A percentile compares a stretch with the other conserved stretches of the same genome.
Evolutionary conservation across 2,797 vertebrate genomes (phyloP).

Genomic region (Aldrovandia affinis): DNA sequence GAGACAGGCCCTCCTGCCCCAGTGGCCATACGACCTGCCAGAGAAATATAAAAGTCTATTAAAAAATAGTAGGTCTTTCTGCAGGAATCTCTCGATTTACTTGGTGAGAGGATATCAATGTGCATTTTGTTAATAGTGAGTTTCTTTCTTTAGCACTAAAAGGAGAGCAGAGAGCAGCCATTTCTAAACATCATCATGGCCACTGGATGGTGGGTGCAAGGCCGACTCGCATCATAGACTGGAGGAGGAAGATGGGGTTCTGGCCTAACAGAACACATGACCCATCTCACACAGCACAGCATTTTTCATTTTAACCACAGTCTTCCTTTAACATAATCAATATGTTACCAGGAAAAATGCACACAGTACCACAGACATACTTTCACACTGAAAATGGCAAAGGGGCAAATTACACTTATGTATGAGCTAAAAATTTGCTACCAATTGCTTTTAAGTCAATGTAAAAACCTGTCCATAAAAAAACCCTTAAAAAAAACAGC

Average conservation of each 20-base stretch:
- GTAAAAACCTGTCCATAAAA: constrained; percentile 54
- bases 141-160: not conserved
- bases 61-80: not conserved
- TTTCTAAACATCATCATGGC: not conserved
- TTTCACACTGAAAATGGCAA: not conserved
- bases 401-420: not conserved
- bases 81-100: not conserved
- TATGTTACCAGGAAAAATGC: not conserved
- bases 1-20: not conserved
- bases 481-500: constrained; percentile 56
- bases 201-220: not conserved
- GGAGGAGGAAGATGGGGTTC: not conserved
- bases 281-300: not conserved
- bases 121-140: not conserved
- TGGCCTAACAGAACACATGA: not conserved
- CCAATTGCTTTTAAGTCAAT: constrained; percentile 38
- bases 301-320: not conserved
- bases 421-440: constrained; percentile 20
- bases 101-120: not conserved
- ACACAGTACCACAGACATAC: not conserved
- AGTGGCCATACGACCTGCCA: not conserved
- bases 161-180: too few relatives aligned
- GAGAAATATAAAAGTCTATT: not conserved
- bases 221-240: not conserved
- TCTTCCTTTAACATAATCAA: not conserved